Conservation (phyloP, 2,113 vertebrate species). For the Regulus satrapa region DNA sequence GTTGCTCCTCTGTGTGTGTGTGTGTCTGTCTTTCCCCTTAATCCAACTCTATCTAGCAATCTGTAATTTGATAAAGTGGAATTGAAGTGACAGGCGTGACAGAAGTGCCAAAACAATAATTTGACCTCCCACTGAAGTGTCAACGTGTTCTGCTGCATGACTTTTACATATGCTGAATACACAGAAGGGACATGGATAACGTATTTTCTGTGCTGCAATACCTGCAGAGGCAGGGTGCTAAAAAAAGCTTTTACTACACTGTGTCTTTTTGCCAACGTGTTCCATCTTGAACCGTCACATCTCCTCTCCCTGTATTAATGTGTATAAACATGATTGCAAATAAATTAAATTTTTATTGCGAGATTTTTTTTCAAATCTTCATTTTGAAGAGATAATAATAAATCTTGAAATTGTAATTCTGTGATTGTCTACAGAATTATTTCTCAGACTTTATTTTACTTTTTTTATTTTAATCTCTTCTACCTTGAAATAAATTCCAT, state of each 20-base stretch:
- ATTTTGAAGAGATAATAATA: not conserved
- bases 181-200: not conserved
- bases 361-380: not conserved
- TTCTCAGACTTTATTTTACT: not conserved
- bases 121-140: constrained; percentile 55
- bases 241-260: not conserved
- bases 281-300: not conserved
- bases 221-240: not conserved
- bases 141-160: not conserved
- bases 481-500: constrained; percentile 32
- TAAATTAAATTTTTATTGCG: not conserved
- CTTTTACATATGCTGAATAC: not conserved
- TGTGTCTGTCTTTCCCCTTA: constrained; percentile 12
- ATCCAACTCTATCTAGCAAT: constrained; percentile 54
- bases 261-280: not conserved
- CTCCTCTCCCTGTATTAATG: not conserved
- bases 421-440: not conserved
- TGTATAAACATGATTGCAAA: not conserved
- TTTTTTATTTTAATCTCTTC: not conserved
- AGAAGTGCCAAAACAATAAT: constrained; percentile 67
- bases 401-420: not conserved
- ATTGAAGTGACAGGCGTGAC: constrained; percentile 66
- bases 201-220: not conserved
- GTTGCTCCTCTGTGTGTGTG: not conserved
- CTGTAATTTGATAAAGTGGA: constrained; percentile 70